Base-by-base conservation (phyloP, 30 jellyfish, hydroid and myxozoan genomes). In the Pelagia noctiluca region DNA sequence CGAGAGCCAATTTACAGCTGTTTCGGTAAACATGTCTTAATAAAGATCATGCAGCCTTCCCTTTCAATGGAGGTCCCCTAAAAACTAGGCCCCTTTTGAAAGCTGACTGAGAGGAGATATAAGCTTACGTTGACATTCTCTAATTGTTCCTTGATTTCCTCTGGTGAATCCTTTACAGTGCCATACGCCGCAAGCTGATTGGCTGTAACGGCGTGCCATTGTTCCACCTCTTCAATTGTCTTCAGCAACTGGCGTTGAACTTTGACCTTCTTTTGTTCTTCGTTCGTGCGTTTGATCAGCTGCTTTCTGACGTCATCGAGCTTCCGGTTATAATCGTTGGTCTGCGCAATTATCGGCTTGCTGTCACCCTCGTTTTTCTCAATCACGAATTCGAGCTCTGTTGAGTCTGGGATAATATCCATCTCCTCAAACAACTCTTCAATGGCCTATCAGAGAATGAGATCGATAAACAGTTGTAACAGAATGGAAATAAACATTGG, bases 121-220 rank as follows among this genome's bases (percentile, higher is more conserved):
- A 35, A 12, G 64, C 96, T 1, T 29, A 92, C 98, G 34, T 86
- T 80, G 21, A 86, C 84, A 16, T 83, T 66, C 3, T 37, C 89
- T 12, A 93, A 42, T 63, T 93, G 97, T 30, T 75, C 90, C 73
- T 75, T 80, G 48, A 93, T 66, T 64, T 93, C 76, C n/a, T 93
- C 89, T 19, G 98, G 89, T 77, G 80, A 30, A 32, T 74, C 50
- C 48, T 86, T 75, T 25, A 70, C 81, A 8, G 95, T 69, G 3
- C 97, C 96, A 37, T 80, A 84, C 2, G 60, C 49, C 48, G 67
- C 85, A 34, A 93, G 77, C 22, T 74, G 73, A 32, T 75, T 80
- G 35, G 90, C 81, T 30, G 89, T 47, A 0, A 53, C 57, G 57
- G 54, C 3, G 29, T 83, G 54, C 87, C 88, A 87, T 66, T 63